phyloP scores from a whole-genome alignment of 2,113 vertebrate species.

The Capreolus pygargus region DNA sequence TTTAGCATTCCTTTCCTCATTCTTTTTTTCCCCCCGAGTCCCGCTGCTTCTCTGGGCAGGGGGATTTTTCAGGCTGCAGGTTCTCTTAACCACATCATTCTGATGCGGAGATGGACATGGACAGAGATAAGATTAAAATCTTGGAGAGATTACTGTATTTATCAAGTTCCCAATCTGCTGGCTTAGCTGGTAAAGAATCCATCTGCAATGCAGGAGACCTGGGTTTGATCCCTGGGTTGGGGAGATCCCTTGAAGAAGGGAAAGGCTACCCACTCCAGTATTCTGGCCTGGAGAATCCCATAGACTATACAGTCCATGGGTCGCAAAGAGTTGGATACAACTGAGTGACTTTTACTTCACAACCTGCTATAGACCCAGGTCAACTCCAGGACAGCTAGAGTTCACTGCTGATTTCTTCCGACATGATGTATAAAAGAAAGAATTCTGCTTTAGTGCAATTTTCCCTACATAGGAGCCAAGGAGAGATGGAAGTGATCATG shows the following conservation, averaged over 20 bases:
- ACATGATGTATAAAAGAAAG: background rate
- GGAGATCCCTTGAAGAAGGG: background rate
- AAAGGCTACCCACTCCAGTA: background rate
- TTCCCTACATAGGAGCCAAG: background rate
- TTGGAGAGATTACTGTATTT: background rate
- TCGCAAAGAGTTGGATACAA: background rate
- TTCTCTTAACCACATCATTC: background rate
- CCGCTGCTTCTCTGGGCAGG: background rate
- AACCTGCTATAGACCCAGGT: background rate
- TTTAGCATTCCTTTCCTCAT: background rate
- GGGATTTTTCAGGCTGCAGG: background rate
- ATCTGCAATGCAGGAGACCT: background rate
- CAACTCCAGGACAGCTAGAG: background rate
- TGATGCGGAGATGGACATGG: background rate
- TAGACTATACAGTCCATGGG: background rate
- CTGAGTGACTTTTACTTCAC: background rate
- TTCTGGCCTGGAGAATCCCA: background rate
- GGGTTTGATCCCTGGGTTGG: background rate
- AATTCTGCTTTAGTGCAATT: slow-evolving; percentile 22
- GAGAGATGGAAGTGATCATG: background rate
- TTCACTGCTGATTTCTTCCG: background rate
- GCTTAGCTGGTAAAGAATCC: background rate
- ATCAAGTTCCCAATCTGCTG: background rate
- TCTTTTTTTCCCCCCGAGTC: background rate
- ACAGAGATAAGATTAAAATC: slow-evolving; percentile 17